Base-by-base conservation (phyloP, 92 coral and sea anemone genomes). In the Scolanthus callimorphus region DNA sequence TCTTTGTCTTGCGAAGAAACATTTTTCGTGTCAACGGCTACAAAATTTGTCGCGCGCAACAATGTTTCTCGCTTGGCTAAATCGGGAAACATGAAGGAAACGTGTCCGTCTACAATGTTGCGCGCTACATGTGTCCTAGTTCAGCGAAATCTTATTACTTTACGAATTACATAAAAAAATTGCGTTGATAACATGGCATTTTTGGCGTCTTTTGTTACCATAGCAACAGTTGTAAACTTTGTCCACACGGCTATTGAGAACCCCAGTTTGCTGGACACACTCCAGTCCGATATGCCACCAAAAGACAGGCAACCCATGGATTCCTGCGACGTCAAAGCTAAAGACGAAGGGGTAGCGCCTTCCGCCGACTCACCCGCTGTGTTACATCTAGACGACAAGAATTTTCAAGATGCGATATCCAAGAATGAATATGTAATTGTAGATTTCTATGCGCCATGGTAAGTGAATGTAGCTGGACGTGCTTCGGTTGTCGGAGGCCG, bases 371-470 rank as follows among this genome's bases (percentile, higher is more conserved):
- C 52, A 4, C 52, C 52, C 6, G 52, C 52, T 9, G 39, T 31
- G 2, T 15, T 43, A 39, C 28, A 67, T 20, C 26, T 67, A 2
- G 55, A 67, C 27, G 74, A 67, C 43, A 37, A 24, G 4, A 67
- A 39, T 24, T 67, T 67, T 19, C 37, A 55, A 23, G 17, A 31
- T 2, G 44, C 25, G 13, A 20, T 67, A 10, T 1, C 27, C 28
- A 39, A 19, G 0, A 23, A 31, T 17, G 53, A 59, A 17, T 54
- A 25, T 30, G 63, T 49, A 6, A 17, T 55, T 23, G 74, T 67
- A 3, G 48, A 67, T 31, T 67, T 54, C 23, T 67, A 54, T 47
- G 74, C 74, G 10, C 74, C 74, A 2, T 67, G 74, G 74, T 67
- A 25, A 67, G 74, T 46, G n/a, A n/a, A n/a, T n/a, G n/a, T n/a